These are phyloP conservation scores for Melitaea athalia DNA, from an alignment of 2,888 invertebrate species.

Conservation along the genomic window DNA sequence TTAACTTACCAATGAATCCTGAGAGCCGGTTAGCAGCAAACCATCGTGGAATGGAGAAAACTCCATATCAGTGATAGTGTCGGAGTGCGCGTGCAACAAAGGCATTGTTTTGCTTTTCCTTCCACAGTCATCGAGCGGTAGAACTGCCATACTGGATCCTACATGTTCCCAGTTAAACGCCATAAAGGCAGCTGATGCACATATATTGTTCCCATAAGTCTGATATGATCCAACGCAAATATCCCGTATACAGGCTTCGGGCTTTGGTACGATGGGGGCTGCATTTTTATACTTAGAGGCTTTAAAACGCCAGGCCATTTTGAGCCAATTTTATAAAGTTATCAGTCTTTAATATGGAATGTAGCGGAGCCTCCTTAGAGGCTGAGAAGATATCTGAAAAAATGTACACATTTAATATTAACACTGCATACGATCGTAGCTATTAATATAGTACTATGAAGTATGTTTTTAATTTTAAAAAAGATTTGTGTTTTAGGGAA, in stretches of 20 bases:
- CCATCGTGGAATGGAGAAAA: conserved; percentile 98
- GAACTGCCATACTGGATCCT: conserved; percentile 93
- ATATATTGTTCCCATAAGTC: conserved; percentile 97
- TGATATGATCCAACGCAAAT: conserved; percentile 96
- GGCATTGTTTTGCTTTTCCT: conserved; percentile 95
- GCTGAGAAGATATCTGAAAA: conserved; percentile 55
- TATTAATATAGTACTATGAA: not conserved
- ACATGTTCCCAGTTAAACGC: conserved; percentile 97
- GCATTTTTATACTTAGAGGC: conserved; percentile 99
- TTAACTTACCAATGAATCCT: conserved; percentile 89
- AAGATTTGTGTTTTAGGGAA: not conserved
- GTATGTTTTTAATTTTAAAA: not conserved
- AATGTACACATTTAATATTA: conserved; percentile 15
- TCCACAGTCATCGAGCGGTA: conserved; percentile 94
- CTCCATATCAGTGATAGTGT: conserved; percentile 96
- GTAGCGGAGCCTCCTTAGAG: conserved; percentile 52
- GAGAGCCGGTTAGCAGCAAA: conserved; percentile 93
- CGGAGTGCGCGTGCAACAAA: conserved; percentile 91
- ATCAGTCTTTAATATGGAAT: conserved; percentile 79
- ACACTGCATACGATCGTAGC: not conserved
- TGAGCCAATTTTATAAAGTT: conserved; percentile 64
- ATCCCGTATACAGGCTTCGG: conserved; percentile 94
- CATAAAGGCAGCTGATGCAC: conserved; percentile 95
- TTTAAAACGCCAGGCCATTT: conserved; percentile 97
- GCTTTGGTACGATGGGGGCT: conserved; percentile 96